Conservation (phyloP, 1,140 invertebrate species). For the Ectropis grisescens region DNA sequence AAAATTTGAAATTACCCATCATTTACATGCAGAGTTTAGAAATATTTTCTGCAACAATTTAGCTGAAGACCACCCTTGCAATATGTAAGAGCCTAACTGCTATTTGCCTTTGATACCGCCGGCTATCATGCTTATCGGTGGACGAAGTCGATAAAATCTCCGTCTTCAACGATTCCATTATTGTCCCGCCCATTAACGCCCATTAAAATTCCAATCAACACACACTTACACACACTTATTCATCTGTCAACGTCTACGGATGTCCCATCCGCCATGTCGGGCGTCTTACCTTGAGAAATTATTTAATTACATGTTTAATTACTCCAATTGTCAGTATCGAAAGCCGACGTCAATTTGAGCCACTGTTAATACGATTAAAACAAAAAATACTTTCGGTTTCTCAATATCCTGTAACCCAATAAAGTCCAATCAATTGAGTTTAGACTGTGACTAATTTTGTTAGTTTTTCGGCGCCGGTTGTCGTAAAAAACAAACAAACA, state of each 20-base stretch:
- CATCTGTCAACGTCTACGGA: constrained; percentile 37
- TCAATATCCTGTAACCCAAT: constrained; percentile 22
- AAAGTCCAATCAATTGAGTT: constrained; percentile 32
- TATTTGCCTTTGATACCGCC: constrained; percentile 65
- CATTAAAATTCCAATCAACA: constrained; percentile 63
- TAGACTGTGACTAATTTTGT: constrained; percentile 57
- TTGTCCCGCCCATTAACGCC: constrained; percentile 63
- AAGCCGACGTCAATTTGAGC: too few species aligned
- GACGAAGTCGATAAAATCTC: constrained; percentile 61
- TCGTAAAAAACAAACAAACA: constrained; percentile 55
- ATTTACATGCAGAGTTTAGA: too few species aligned
- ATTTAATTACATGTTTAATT: constrained; percentile 50
- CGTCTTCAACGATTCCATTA: constrained; percentile 49
- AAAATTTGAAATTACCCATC: too few species aligned
- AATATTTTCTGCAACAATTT: too few species aligned
- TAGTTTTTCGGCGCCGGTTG: constrained; percentile 50
- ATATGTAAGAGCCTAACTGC: too few species aligned
- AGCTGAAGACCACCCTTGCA: too few species aligned
- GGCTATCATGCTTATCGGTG: constrained; percentile 52
- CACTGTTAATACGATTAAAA: too few species aligned
- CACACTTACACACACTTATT: constrained; percentile 63
- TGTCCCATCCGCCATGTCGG: constrained; percentile 25
- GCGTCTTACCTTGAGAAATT: constrained; percentile 39
- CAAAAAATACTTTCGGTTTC: too few species aligned
- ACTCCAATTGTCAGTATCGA: constrained; percentile 20